Base-by-base conservation (phyloP, 2,888 invertebrate species). In the Drepana falcataria region DNA sequence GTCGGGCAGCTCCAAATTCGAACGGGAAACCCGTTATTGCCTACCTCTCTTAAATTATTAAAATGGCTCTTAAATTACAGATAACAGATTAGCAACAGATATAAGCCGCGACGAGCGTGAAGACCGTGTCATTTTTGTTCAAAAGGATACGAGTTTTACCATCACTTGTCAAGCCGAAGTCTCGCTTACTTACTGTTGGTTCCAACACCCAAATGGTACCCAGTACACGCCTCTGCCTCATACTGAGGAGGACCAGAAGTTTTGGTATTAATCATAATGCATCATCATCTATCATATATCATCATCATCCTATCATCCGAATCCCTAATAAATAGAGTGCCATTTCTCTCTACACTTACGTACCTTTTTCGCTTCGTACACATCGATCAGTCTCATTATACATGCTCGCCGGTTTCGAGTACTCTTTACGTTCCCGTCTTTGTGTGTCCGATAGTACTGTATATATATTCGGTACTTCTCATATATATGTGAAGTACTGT, bases 141-240 rank as follows among this genome's bases (percentile, higher is more conserved):
- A 87, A 68, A 71, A 68, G 47, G 64, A 75, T 35, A 65, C 70
- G 41, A 65, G 73, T n/a, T 77, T 90, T 51, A 81, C 75, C 1
- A 69, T 91, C 4, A 71, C 65, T 56, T 91, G 91, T 54, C 72
- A 69, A 1, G 83, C 85, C 0, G 79, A 81, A 0, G 68, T 71
- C 2, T 80, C 88, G 0, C 72, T 91, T 2, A 66, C 73, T 2
- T 91, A 91, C 63, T 91, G 91, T 65, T 91, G 91, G 91, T 90
- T 87, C 63, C 83, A 82, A 56, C 86, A 87, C 55, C 90, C 91
- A 0, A 85, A 90, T 49, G 88, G 91, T 0, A 66, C 78, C 0
- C 85, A 86, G 58, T 87, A 69, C 58, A 84, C 87, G 0, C 88
- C 90, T 0, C 74, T 78, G 3, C 70, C 66, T 9, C 62, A 71